phyloP scores from a whole-genome alignment of 2,113 vertebrate species.

The Erinaceus europaeus region DNA sequence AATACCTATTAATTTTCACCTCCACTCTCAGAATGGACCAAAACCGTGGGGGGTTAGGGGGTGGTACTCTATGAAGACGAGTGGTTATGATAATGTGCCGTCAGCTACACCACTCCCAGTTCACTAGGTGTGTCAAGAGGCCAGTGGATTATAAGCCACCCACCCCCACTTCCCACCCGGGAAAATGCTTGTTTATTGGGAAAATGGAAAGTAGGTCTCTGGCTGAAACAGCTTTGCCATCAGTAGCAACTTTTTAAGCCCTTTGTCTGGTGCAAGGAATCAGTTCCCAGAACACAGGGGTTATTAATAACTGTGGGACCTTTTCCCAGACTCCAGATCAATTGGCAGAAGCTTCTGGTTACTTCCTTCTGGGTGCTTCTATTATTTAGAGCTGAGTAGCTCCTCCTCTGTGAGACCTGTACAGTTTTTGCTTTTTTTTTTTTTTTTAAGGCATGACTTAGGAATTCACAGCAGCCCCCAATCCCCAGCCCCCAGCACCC shows the following conservation, averaged over 20 bases:
- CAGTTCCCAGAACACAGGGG: slow-evolving; percentile 66
- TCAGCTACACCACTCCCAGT: neutral
- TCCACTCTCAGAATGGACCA: neutral
- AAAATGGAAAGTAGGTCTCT: neutral
- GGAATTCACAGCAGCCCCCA: neutral
- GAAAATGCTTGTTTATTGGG: slow-evolving; percentile 1
- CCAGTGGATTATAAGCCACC: neutral
- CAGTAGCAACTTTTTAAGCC: slow-evolving; percentile 55
- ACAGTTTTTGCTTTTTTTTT: neutral
- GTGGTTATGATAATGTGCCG: neutral
- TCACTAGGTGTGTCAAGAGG: neutral
- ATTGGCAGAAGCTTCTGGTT: slow-evolving; percentile 50
- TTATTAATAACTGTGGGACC: slow-evolving; percentile 67
- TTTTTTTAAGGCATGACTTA: neutral
- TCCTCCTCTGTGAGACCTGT: neutral
- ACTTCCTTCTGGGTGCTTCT: slow-evolving; percentile 53
- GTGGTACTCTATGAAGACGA: neutral
- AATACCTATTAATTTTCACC: neutral
- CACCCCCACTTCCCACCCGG: neutral
- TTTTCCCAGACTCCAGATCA: slow-evolving; percentile 56
- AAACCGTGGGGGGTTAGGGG: neutral
- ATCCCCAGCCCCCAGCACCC: accelerated
- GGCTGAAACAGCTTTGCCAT: slow-evolving; percentile 48
- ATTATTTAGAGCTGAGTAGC: neutral
- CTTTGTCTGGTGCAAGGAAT: slow-evolving; percentile 56